Conservation (phyloP, 2,888 invertebrate species). For the Scrobipalpa costella region DNA sequence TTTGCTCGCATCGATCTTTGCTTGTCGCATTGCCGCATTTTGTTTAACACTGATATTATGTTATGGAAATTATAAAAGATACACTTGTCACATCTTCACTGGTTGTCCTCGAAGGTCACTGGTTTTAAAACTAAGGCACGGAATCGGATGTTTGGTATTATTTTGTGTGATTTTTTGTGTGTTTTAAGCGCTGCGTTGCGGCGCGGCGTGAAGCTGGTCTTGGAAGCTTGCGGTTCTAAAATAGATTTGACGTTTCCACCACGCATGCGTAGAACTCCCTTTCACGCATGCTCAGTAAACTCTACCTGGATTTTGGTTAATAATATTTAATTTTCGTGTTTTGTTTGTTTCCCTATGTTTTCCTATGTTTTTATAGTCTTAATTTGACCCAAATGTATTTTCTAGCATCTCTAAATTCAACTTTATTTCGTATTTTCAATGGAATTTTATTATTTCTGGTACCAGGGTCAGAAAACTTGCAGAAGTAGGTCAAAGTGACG, state of each 20-base stretch:
- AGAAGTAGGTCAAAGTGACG: constrained; percentile 33
- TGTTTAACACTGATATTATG: constrained; percentile 35
- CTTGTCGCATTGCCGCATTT: constrained; percentile 69
- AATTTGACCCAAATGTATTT: background rate
- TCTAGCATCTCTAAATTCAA: background rate
- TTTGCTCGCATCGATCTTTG: constrained; percentile 52
- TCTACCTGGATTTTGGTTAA: background rate
- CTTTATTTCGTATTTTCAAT: background rate
- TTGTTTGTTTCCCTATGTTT: background rate
- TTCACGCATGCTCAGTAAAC: constrained; percentile 63
- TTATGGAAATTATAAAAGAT: constrained; percentile 32
- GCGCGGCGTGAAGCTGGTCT: constrained; percentile 38
- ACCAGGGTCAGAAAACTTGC: background rate
- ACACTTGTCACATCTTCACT: constrained; percentile 28
- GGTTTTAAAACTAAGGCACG: constrained; percentile 7
- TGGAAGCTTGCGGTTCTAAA: constrained; percentile 63
- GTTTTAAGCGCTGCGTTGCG: constrained; percentile 20
- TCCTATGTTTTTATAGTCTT: background rate
- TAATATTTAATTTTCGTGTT: background rate
- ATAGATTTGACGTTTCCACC: constrained; percentile 68
- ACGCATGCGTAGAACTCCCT: constrained; percentile 55
- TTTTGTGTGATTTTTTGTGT: constrained; percentile 6
- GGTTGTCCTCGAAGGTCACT: constrained; percentile 6
- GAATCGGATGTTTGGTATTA: background rate
- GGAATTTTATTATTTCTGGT: background rate